Percentiles rank a stretch among this genome's conserved stretches.
Conservation (phyloP, 2,888 invertebrate genomes). For the Portevinia maculata region DNA sequence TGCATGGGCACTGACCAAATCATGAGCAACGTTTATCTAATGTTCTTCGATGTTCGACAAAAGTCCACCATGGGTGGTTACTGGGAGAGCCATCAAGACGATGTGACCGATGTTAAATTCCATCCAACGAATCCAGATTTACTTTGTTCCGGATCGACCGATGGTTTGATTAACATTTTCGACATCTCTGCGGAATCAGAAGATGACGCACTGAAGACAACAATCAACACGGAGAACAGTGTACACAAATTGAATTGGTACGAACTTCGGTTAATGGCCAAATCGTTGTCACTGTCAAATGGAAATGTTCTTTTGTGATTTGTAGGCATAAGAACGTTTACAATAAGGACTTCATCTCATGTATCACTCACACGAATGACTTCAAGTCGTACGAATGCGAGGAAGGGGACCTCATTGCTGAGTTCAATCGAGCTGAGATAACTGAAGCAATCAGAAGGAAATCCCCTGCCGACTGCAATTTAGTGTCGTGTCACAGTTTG, state of each 20-base stretch:
- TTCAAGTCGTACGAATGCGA: too few species aligned
- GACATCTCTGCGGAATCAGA: conserved; percentile 89
- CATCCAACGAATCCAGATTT: too few species aligned
- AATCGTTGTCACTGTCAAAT: too few species aligned
- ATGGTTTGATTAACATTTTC: conserved; percentile 93
- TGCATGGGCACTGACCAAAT: conserved; percentile 90
- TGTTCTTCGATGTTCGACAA: conserved; percentile 91
- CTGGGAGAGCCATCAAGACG: too few species aligned
- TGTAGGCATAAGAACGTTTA: conserved; percentile 81
- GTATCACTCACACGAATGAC: too few species aligned
- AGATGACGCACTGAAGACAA: too few species aligned
- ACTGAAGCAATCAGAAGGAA: conserved; percentile 85
- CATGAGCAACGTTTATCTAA: conserved; percentile 88
- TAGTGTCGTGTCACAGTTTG: conserved; percentile 85
- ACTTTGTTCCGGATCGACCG: conserved; percentile 92
- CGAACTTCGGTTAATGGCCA: not conserved
- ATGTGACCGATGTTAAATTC: too few species aligned
- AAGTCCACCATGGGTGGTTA: too few species aligned
- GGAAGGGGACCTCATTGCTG: conserved; percentile 85
- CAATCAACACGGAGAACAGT: conserved; percentile 91
- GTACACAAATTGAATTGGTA: conserved; percentile 87
- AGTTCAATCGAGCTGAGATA: conserved; percentile 85
- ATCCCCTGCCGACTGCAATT: conserved; percentile 85
- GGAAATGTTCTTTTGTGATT: too few species aligned
- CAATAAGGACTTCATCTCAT: too few species aligned